These are phyloP conservation scores for Oconnorella tubifera DNA, from an alignment of 2,888 invertebrate genomes.

Conservation along the genomic window DNA sequence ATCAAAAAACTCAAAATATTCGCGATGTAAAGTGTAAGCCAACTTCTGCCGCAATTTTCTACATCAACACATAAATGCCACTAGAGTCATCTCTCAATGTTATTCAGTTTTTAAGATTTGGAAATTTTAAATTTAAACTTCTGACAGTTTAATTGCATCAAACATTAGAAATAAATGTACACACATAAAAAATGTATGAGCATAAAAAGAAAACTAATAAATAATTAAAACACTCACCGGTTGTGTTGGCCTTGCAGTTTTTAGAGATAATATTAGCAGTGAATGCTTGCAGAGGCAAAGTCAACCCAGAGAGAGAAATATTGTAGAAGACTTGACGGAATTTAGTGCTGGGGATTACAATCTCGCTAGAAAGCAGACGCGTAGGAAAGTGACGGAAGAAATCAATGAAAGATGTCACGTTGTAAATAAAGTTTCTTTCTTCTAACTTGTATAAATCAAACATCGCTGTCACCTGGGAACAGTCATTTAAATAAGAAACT, in stretches of 20 bases:
- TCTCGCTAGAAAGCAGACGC: constrained; percentile 3
- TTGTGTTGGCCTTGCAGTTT: constrained; percentile 20
- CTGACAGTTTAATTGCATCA: not conserved
- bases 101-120: too few relatives aligned
- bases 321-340: constrained; percentile 34
- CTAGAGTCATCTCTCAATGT: too few relatives aligned
- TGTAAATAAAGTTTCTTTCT: constrained; percentile 18
- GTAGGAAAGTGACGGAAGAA: constrained; percentile 20
- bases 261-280: constrained; percentile 19
- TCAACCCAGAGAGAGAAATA: constrained; percentile 31
- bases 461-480: constrained; percentile 17
- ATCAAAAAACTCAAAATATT: too few relatives aligned
- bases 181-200: too few relatives aligned
- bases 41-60: too few relatives aligned
- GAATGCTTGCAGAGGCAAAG: constrained; percentile 32
- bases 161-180: too few relatives aligned
- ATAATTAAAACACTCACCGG: constrained; percentile 10
- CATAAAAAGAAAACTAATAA: too few relatives aligned
- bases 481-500: not conserved
- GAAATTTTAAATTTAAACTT: not conserved
- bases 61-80: too few relatives aligned
- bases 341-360: constrained; percentile 24
- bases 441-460: constrained; percentile 32
- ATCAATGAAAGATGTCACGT: constrained; percentile 21
- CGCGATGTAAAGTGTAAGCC: too few relatives aligned